Conservation (phyloP, 1,140 invertebrate species). For the Scaptodrosophila lebanonensis region DNA sequence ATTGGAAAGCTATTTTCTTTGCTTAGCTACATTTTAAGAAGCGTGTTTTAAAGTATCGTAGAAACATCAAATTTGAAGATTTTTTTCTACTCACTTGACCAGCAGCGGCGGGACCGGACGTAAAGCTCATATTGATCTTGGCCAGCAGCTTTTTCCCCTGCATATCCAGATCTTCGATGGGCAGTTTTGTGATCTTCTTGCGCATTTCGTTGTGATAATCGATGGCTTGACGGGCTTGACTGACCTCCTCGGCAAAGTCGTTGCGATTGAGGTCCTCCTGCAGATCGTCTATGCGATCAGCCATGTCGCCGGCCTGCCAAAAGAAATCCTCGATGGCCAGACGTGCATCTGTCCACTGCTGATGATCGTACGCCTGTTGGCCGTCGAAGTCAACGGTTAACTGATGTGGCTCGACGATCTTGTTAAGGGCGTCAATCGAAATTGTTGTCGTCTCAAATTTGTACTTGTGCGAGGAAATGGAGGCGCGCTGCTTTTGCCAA, state of each 20-base stretch:
- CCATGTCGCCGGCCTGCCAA: conserved; percentile 94
- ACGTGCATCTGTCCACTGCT: conserved; percentile 96
- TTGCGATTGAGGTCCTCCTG: conserved; percentile 93
- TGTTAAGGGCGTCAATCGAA: conserved; percentile 93
- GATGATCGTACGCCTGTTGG: conserved; percentile 94
- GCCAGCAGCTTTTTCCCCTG: conserved; percentile 78
- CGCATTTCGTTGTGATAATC: conserved; percentile 96
- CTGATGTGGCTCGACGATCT: conserved; percentile 94
- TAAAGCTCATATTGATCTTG: conserved; percentile 59
- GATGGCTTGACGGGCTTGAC: conserved; percentile 91
- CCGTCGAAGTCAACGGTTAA: conserved; percentile 96
- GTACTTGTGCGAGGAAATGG: conserved; percentile 97
- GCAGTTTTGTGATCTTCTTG: conserved; percentile 94
- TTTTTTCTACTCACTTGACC: conserved; percentile 42
- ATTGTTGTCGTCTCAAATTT: conserved; percentile 99
- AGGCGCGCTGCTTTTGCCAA: conserved; percentile 99
- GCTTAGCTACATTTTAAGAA: too few species aligned
- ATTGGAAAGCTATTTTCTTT: too few species aligned
- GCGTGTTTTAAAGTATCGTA: neutral
- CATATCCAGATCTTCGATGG: conserved; percentile 93
- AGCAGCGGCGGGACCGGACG: conserved; percentile 23
- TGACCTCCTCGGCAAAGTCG: conserved; percentile 95
- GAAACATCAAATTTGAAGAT: neutral
- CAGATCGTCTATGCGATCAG: conserved; percentile 93
- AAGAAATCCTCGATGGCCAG: conserved; percentile 96